A percentile compares a stretch with the other conserved stretches of the same genome.
Evolutionary conservation across 2,113 vertebrate genomes (phyloP).

Genomic region (Monarcha castaneiventris): DNA sequence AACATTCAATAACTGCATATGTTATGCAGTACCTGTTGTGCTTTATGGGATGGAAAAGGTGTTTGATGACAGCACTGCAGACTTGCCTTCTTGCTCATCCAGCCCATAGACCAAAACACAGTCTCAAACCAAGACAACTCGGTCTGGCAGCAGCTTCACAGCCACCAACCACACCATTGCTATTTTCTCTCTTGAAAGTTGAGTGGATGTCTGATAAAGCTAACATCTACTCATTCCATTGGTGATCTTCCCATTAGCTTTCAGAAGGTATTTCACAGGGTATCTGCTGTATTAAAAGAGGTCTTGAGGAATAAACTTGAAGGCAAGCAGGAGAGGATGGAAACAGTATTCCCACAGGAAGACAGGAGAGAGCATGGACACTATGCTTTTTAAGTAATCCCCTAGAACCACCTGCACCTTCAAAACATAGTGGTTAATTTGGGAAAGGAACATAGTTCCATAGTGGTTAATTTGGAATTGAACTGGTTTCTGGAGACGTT

Average conservation of each 20-base stretch:
- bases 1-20: background rate
- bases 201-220: background rate
- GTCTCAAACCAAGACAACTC: background rate
- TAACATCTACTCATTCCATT: background rate
- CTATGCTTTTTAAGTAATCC: background rate
- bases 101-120: fast-evolving
- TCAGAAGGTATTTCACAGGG: background rate
- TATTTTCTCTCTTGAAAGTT: background rate
- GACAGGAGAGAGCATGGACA: background rate
- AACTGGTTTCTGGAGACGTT: background rate
- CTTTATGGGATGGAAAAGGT: background rate
- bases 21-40: background rate
- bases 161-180: background rate
- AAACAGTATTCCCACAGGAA: background rate
- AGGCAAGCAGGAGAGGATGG: background rate
- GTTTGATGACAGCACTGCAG: background rate
- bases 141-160: background rate
- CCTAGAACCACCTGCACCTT: background rate
- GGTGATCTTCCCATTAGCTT: background rate
- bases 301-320: background rate
- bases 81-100: background rate
- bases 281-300: background rate
- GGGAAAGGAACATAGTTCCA: background rate
- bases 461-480: background rate
- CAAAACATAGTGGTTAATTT: background rate